Evolutionary conservation across 1,140 invertebrate genomes (phyloP), one percentile per base, ranked within the genome.

Genomic region (Saccostrea glomerata): DNA sequence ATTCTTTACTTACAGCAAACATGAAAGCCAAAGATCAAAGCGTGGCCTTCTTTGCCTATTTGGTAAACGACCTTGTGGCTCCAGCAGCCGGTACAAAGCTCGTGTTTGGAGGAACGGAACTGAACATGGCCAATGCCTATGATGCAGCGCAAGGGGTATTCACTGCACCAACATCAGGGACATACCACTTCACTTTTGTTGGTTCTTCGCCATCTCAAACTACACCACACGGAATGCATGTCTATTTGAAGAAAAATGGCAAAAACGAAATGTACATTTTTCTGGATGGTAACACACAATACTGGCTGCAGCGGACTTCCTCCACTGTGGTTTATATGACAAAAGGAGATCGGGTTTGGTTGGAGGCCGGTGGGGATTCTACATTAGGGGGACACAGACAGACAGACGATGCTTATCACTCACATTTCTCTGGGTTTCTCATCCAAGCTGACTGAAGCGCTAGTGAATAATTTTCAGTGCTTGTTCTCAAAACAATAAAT

Each of bases 81-180:
- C 77, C 77, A 23, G 1, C 0, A 1, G 77, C 40, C 5, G 77
- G 77, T 25, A 36, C 77, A 7, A 23, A 17, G 6, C 6, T 82
- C 6, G 25, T 12, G 15, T 82, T 86, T 6, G 36, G 54, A 5
- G 56, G 54, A 25, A 36, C 3, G 15, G 25, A 17, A 15, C 40
- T 54, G 23, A 86, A 86, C 63, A 4, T 23, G 9, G 86, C 60
- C 60, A 73, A 25, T 40, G 86, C 60, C 9, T 86, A 86, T 30
- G 86, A 86, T n/a, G 63, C 25, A 15, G 54, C 47, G 15, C 70
- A 60, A 11, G 86, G 86, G 0, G n/a, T 86, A n/a, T 86, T 86
- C 54, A 86, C 66, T 9, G 86, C 86, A n/a, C 86, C 86, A 17
- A 40, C 40, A 11, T 73, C 86, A 4, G 86, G 86, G 15, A 36